Percentiles rank a stretch among this genome's conserved stretches.
phyloP scores from a whole-genome alignment of 2,113 vertebrate genomes.

The Alces alces region DNA sequence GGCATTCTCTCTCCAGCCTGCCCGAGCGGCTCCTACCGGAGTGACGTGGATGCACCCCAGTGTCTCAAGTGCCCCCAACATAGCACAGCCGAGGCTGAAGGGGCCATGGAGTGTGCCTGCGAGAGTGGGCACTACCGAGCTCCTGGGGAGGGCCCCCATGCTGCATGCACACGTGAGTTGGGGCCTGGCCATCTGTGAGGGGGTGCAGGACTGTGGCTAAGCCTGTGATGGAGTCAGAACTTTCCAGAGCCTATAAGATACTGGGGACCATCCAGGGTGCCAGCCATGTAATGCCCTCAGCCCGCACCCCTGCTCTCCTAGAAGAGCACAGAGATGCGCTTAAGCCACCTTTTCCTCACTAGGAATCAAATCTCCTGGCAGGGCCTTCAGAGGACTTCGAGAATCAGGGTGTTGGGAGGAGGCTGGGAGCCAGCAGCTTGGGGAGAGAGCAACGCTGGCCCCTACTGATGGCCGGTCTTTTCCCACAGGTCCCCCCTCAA shows the following conservation, averaged over 20 bases:
- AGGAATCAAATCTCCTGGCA: neutral
- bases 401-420: neutral
- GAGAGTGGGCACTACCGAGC: slow-evolving; percentile 77
- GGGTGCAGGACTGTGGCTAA: neutral
- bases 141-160: slow-evolving; percentile 70
- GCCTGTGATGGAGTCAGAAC: neutral
- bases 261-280: neutral
- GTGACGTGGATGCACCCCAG: slow-evolving; percentile 37
- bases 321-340: neutral
- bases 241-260: neutral
- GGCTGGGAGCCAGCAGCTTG: neutral
- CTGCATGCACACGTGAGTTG: slow-evolving; percentile 82
- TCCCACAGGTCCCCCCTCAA: slow-evolving; percentile 79
- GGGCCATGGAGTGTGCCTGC: slow-evolving; percentile 76
- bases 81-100: slow-evolving; percentile 70
- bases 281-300: neutral
- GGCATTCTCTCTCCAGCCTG: slow-evolving; percentile 73
- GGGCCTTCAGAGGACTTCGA: neutral
- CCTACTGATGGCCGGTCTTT: neutral
- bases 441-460: neutral
- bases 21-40: slow-evolving; percentile 77
- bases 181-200: neutral
- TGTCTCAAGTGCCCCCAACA: slow-evolving; percentile 81
- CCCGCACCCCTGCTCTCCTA: neutral
- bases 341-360: neutral